Evolutionary conservation across 53 echinoderm and acorn worm species (phyloP).

Genomic region (Arbacia lixula): DNA sequence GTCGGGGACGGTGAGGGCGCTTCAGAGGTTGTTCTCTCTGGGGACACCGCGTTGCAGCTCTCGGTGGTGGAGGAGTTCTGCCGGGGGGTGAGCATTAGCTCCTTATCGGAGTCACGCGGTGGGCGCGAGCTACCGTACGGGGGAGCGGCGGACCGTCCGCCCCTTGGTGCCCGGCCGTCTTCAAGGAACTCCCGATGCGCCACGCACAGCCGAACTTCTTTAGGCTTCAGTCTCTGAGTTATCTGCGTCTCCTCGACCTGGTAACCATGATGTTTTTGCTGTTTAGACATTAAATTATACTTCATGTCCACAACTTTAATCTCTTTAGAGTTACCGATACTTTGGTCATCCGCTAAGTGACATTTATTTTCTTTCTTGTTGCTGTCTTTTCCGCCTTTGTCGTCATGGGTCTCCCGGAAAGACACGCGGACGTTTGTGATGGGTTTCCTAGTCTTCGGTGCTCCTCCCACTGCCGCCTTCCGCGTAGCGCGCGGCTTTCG

Average conservation of each 20-base stretch:
- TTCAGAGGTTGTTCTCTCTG: background rate
- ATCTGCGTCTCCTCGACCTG: slow-evolving; percentile 68
- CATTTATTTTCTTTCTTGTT: background rate
- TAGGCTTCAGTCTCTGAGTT: background rate
- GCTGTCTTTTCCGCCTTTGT: background rate
- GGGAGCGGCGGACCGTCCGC: background rate
- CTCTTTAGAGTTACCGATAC: slow-evolving; percentile 7
- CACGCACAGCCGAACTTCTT: slow-evolving; percentile 33
- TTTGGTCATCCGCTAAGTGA: background rate
- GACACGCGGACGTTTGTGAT: slow-evolving; percentile 29
- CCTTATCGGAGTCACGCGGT: background rate
- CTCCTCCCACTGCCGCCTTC: background rate
- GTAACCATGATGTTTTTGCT: slow-evolving; percentile 76
- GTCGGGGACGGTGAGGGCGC: background rate
- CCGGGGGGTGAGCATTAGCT: background rate
- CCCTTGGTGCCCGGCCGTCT: background rate
- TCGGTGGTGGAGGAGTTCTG: background rate
- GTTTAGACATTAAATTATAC: slow-evolving; percentile 56
- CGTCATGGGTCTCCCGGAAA: background rate
- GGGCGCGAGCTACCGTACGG: slow-evolving; percentile 16
- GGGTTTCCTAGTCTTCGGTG: slow-evolving; percentile 1
- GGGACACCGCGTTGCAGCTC: background rate
- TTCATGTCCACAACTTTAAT: slow-evolving; percentile 81
- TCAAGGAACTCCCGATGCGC: slow-evolving; percentile 51
- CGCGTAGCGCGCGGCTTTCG: background rate